phyloP scores from a whole-genome alignment of 2,797 vertebrate species.

The Luscinia luscinia region DNA sequence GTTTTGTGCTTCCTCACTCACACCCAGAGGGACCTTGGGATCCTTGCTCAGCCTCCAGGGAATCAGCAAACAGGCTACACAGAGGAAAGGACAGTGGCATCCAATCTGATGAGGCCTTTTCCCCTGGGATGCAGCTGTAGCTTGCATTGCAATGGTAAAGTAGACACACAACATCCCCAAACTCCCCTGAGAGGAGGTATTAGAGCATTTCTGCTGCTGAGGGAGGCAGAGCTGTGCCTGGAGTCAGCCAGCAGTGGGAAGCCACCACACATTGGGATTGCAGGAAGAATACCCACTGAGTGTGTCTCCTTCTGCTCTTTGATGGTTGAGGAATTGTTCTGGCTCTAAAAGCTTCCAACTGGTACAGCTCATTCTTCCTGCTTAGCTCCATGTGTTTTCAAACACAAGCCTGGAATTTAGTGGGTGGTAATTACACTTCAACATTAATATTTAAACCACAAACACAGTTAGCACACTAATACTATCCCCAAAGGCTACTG shows the following conservation, averaged over 20 bases:
- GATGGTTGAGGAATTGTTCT: slow-evolving; percentile 8
- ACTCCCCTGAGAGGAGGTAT: background rate
- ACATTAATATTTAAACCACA: slow-evolving; percentile 82
- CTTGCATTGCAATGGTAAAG: background rate
- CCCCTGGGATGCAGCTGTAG: background rate
- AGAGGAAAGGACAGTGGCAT: background rate
- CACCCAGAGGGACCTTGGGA: background rate
- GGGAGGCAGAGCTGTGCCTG: background rate
- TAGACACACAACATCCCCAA: background rate
- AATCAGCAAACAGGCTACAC: background rate
- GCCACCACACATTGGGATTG: background rate
- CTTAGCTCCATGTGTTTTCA: slow-evolving; percentile 58
- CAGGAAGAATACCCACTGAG: background rate
- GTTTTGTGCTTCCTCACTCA: background rate
- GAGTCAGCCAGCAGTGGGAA: background rate
- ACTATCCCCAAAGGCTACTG: slow-evolving; percentile 71
- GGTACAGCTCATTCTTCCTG: slow-evolving; percentile 36
- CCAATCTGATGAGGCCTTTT: background rate
- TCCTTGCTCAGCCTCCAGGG: background rate
- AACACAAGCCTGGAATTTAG: slow-evolving; percentile 49
- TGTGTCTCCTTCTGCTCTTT: background rate
- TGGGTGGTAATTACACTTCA: slow-evolving; percentile 69
- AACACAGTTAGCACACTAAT: slow-evolving; percentile 74
- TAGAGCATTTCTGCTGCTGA: background rate
- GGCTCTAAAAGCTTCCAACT: background rate